Conservation (phyloP, 2,888 invertebrate species). For the Sepiola atlantica region DNA sequence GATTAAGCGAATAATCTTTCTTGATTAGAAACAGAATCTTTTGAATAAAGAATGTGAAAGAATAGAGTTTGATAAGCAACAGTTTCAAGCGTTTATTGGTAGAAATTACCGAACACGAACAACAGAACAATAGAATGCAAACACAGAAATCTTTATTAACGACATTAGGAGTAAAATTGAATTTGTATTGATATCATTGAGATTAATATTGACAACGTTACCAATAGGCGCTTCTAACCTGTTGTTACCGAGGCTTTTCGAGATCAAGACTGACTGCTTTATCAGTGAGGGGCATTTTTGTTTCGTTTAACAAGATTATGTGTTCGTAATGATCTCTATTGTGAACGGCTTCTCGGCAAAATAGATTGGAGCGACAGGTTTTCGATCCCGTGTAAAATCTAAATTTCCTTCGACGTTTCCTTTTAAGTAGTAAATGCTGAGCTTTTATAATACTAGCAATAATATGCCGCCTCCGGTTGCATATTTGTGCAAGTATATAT, state of each 20-base stretch:
- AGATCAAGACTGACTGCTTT: background rate
- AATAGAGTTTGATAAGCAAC: background rate
- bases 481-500: too few species aligned
- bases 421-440: too few species aligned
- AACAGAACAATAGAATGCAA: background rate
- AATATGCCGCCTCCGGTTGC: too few species aligned
- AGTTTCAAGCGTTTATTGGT: background rate
- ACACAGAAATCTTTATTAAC: background rate
- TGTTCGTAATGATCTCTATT: background rate
- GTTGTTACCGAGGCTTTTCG: background rate
- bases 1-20: background rate
- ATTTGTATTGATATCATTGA: conserved; percentile 19
- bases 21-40: background rate
- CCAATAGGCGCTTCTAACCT: background rate
- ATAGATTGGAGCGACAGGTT: too few species aligned
- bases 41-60: background rate
- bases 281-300: background rate
- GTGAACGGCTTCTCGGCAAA: background rate
- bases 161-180: background rate
- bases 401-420: too few species aligned
- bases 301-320: background rate
- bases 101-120: background rate
- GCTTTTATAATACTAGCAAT: too few species aligned
- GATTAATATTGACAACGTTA: background rate
- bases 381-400: too few species aligned